Evolutionary conservation across 2,797 vertebrate genomes (phyloP).

Genomic region (Pelodytes ibericus): DNA sequence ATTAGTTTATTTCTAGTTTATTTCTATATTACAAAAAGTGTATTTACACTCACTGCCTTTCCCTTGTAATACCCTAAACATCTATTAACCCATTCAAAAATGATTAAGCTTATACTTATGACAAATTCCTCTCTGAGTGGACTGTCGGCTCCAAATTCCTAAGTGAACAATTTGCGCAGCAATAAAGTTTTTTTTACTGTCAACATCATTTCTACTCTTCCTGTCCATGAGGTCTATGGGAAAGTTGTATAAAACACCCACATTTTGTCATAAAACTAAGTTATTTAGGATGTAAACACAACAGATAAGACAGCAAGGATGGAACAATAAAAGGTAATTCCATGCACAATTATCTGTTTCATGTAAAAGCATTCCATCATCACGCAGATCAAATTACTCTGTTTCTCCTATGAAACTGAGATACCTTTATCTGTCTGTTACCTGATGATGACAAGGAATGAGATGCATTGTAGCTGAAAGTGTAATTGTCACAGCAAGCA

Average conservation of each 20-base stretch:
- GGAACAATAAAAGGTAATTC: constrained; percentile 30
- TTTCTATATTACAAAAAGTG: too few species aligned
- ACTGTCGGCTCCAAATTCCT: constrained; percentile 63
- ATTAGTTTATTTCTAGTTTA: too few species aligned
- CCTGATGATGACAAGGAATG: constrained; percentile 32
- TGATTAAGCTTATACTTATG: constrained; percentile 35
- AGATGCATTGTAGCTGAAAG: constrained; percentile 30
- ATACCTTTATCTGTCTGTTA: constrained; percentile 32
- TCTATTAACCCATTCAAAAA: constrained; percentile 6
- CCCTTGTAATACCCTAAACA: neutral
- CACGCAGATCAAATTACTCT: constrained; percentile 37
- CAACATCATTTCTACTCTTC: constrained; percentile 62
- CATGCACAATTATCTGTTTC: constrained; percentile 28
- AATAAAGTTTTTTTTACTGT: constrained; percentile 65
- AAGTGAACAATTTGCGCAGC: constrained; percentile 62
- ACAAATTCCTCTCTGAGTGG: constrained; percentile 62
- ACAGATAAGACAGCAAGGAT: constrained; percentile 44
- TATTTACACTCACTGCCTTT: too few species aligned
- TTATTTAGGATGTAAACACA: constrained; percentile 40
- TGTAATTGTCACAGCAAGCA: constrained; percentile 12
- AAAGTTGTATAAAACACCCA: constrained; percentile 41
- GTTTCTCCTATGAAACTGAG: constrained; percentile 35
- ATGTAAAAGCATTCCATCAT: constrained; percentile 54
- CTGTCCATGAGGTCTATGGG: constrained; percentile 50
- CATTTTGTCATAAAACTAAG: constrained; percentile 44